These are phyloP conservation scores for Notolabrus celidotus DNA, from an alignment of 2,797 vertebrate genomes.

Conservation along the genomic window DNA sequence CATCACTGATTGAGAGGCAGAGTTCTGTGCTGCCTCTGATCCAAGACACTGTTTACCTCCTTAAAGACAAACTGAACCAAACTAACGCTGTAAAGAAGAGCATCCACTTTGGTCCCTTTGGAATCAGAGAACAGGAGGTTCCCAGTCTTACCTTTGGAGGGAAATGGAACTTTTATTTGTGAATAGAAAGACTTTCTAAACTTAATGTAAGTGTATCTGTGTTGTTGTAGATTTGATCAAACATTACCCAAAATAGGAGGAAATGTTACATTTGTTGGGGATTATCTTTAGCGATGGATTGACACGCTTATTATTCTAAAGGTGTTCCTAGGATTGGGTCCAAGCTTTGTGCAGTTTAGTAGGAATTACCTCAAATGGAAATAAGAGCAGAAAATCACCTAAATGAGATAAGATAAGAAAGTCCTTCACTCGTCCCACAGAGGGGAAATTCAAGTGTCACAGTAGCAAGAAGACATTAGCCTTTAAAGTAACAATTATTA, in stretches of 20 bases:
- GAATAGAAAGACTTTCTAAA: neutral
- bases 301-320: neutral
- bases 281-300: neutral
- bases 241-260: too few relatives aligned
- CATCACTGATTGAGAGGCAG: neutral
- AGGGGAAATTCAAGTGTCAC: too few relatives aligned
- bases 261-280: neutral
- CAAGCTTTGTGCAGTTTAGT: too few relatives aligned
- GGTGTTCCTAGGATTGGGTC: neutral
- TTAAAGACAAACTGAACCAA: constrained; percentile 1
- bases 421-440: too few relatives aligned
- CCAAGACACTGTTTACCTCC: constrained; percentile 31
- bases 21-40: constrained; percentile 15
- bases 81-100: neutral
- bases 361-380: neutral
- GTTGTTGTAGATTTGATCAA: neutral
- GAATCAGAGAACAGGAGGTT: neutral
- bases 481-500: too few relatives aligned
- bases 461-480: too few relatives aligned
- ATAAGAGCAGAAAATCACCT: too few relatives aligned
- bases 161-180: neutral
- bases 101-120: neutral
- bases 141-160: neutral
- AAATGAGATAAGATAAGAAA: too few relatives aligned
- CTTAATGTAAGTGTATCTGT: too few relatives aligned